Conservation (phyloP, 2,888 invertebrate genomes). For the Heliconius cydno region DNA sequence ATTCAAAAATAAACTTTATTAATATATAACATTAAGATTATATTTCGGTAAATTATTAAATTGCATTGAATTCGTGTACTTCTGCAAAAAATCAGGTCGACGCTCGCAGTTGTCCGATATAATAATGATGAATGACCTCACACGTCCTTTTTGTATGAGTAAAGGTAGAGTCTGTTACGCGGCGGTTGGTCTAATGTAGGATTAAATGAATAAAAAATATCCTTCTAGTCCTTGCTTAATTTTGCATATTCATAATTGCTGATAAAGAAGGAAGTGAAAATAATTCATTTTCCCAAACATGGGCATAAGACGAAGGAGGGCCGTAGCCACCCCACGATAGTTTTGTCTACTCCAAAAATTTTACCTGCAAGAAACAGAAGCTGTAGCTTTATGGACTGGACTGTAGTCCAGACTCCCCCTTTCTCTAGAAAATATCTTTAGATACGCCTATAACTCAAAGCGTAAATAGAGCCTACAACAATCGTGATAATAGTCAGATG, state of each 20-base stretch:
- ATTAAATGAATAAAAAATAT: neutral
- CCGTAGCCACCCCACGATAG: too few species aligned
- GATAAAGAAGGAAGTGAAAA: neutral
- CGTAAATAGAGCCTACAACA: too few species aligned
- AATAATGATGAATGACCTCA: conserved; percentile 60
- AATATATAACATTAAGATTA: conserved; percentile 8
- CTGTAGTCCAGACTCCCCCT: too few species aligned
- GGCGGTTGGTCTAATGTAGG: conserved; percentile 32
- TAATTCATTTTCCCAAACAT: neutral
- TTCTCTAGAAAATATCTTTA: too few species aligned
- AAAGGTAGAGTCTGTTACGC: conserved; percentile 37
- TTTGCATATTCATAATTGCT: too few species aligned
- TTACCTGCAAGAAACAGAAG: too few species aligned
- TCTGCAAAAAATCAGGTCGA: conserved; percentile 53
- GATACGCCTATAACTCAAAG: too few species aligned
- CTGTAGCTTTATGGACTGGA: too few species aligned
- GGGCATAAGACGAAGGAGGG: neutral
- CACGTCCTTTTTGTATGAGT: conserved; percentile 50
- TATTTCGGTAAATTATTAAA: conserved; percentile 17
- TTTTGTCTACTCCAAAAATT: too few species aligned
- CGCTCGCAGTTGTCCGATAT: conserved; percentile 55
- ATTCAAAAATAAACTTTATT: conserved; percentile 16
- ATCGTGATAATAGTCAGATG: too few species aligned
- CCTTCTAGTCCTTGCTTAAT: too few species aligned
- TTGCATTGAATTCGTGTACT: conserved; percentile 48